Percentiles rank a stretch among this genome's conserved stretches.
Evolutionary conservation across 2,888 invertebrate species (phyloP).

Genomic region (Tetranychus truncatus): DNA sequence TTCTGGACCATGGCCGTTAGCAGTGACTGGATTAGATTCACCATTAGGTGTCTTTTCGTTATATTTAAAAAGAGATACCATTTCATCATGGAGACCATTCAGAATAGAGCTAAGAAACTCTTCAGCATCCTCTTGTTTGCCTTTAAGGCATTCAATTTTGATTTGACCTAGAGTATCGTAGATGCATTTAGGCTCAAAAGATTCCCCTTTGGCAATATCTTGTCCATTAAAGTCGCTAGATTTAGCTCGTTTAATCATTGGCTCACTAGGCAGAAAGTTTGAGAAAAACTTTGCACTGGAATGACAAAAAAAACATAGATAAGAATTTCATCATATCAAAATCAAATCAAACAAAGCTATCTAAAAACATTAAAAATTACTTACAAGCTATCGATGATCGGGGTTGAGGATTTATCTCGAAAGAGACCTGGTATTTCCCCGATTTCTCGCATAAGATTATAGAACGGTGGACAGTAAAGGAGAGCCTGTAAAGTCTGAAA

Average conservation of each 20-base stretch:
- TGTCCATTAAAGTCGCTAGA: constrained; percentile 18
- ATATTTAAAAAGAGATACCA: constrained; percentile 52
- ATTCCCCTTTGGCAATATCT: constrained; percentile 42
- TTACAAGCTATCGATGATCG: constrained; percentile 81
- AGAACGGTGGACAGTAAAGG: constrained; percentile 83
- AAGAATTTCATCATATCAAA: not conserved
- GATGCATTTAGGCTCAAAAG: constrained; percentile 73
- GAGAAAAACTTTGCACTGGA: constrained; percentile 50
- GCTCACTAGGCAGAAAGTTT: constrained; percentile 43
- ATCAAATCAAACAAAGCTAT: not conserved
- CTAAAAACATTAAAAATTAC: constrained; percentile 33
- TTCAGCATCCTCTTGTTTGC: constrained; percentile 89
- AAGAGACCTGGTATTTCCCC: constrained; percentile 40
- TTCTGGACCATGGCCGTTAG: constrained; percentile 30
- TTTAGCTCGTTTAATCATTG: constrained; percentile 19
- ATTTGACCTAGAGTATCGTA: constrained; percentile 62
- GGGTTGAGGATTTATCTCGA: constrained; percentile 38
- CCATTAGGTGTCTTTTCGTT: constrained; percentile 1
- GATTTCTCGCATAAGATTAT: constrained; percentile 64
- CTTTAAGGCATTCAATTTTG: constrained; percentile 43
- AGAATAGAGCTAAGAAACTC: constrained; percentile 82
- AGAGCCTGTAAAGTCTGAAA: constrained; percentile 62
- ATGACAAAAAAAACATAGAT: not conserved
- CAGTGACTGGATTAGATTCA: constrained; percentile 9
- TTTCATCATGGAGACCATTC: constrained; percentile 87